phyloP scores from a whole-genome alignment of 1,140 invertebrate genomes.

The Atta cephalotes region DNA sequence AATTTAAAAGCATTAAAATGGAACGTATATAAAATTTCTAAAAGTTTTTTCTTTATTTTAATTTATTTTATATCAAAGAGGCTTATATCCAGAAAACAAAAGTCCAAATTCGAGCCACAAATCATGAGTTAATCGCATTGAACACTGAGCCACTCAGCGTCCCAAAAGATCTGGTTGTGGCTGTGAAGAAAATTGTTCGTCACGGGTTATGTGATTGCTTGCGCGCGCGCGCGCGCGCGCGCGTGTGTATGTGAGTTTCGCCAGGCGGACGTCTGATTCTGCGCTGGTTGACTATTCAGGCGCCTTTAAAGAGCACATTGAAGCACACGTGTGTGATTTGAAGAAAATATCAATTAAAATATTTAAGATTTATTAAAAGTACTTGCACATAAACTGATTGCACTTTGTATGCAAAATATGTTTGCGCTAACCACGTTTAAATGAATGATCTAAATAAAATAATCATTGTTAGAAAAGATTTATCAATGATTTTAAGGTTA shows the following conservation, averaged over 20 bases:
- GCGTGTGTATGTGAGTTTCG: too few species aligned
- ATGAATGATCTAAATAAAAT: not conserved
- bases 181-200: too few species aligned
- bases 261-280: too few species aligned
- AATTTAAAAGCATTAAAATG: conserved; percentile 5
- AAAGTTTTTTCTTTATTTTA: conserved; percentile 18
- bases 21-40: not conserved
- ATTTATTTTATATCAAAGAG: not conserved
- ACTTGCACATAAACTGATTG: not conserved
- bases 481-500: conserved; percentile 8
- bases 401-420: not conserved
- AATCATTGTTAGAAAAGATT: not conserved
- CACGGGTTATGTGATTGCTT: too few species aligned
- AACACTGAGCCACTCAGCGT: too few species aligned
- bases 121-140: too few species aligned
- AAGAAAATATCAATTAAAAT: not conserved
- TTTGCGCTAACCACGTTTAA: not conserved
- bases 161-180: too few species aligned
- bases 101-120: too few species aligned
- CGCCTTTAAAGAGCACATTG: too few species aligned
- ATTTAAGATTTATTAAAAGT: not conserved
- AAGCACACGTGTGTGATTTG: not conserved
- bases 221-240: too few species aligned
- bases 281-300: too few species aligned
- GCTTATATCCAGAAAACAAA: too few species aligned